phyloP scores from a whole-genome alignment of 2,113 vertebrate species.

The Agapornis roseicollis region DNA sequence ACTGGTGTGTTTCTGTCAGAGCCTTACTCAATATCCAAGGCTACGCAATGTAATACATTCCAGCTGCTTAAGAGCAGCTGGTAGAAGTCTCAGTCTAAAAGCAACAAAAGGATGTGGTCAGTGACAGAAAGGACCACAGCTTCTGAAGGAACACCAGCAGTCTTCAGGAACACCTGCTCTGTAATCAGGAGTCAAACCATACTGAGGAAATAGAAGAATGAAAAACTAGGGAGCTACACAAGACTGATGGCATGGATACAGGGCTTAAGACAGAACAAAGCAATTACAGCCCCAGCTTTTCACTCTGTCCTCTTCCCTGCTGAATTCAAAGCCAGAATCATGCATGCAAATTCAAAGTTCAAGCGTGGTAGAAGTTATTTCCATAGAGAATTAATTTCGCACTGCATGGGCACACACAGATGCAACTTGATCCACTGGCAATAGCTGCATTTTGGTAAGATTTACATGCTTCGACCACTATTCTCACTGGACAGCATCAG shows the following conservation, averaged over 20 bases:
- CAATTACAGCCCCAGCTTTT: background rate
- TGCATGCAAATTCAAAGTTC: background rate
- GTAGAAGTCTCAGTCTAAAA: background rate
- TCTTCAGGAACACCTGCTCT: background rate
- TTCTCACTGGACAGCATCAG: background rate
- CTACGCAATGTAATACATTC: rapidly evolving
- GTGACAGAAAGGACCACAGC: background rate
- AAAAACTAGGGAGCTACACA: background rate
- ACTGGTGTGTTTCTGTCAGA: background rate
- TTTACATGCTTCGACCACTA: background rate
- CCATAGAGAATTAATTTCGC: background rate
- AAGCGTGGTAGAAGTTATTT: background rate
- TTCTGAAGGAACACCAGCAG: background rate
- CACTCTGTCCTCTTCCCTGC: background rate
- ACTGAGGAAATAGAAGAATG: background rate
- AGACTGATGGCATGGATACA: background rate
- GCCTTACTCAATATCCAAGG: background rate
- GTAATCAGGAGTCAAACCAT: rapidly evolving
- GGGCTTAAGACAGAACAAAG: background rate
- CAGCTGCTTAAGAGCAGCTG: background rate
- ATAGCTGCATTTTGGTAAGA: background rate
- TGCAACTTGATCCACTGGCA: background rate
- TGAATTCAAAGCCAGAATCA: background rate
- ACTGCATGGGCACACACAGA: background rate
- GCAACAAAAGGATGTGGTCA: background rate